Percentiles rank a stretch among this genome's conserved stretches.
These are phyloP conservation scores for Abscondita cerata DNA, from an alignment of 2,888 invertebrate genomes.

Conservation along the genomic window DNA sequence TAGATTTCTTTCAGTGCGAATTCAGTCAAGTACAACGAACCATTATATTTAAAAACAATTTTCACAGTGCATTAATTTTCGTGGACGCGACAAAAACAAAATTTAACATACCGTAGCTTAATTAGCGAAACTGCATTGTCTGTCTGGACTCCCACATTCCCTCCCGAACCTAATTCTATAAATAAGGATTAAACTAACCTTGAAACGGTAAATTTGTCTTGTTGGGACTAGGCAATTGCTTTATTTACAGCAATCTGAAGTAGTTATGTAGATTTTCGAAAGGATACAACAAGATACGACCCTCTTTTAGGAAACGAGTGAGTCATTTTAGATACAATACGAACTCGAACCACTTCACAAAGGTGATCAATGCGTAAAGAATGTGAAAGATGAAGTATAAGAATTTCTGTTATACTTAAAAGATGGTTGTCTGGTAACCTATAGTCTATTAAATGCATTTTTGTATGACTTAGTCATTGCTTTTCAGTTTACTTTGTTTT, in stretches of 20 bases:
- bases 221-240: not conserved
- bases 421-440: slow-evolving; percentile 6
- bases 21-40: too few relatives aligned
- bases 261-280: too few relatives aligned
- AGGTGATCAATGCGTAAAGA: not conserved
- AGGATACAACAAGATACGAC: too few relatives aligned
- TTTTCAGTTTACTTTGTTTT: not conserved
- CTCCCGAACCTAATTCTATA: not conserved
- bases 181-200: slow-evolving; percentile 3
- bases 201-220: too few relatives aligned
- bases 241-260: not conserved
- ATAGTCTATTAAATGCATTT: not conserved
- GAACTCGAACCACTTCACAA: not conserved
- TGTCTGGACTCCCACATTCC: slow-evolving; percentile 7
- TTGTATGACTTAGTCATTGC: slow-evolving; percentile 1
- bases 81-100: too few relatives aligned
- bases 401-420: not conserved
- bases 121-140: slow-evolving; percentile 5
- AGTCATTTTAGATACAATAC: too few relatives aligned
- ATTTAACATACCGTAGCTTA: slow-evolving; percentile 3
- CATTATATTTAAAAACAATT: too few relatives aligned
- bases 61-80: too few relatives aligned
- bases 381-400: not conserved
- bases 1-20: too few relatives aligned
- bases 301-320: too few relatives aligned